Percentiles rank a stretch among this genome's conserved stretches.
Conservation (phyloP, 35 echinoderm and acorn worm species). For the Heliocidaris tuberculata region DNA sequence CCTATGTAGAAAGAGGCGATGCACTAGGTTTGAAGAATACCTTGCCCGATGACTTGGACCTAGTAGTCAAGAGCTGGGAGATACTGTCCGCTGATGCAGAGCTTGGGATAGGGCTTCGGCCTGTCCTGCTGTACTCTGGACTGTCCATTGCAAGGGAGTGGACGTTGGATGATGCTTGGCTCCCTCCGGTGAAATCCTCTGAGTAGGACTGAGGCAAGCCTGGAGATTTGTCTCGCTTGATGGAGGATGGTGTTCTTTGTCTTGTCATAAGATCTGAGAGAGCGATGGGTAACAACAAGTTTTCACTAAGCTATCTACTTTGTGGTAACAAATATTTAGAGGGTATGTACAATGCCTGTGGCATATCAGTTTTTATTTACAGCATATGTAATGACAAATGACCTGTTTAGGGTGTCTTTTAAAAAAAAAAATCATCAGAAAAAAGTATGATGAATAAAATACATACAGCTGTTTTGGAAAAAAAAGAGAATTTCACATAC, state of each 20-base stretch:
- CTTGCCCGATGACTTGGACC: not conserved
- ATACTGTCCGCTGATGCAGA: not conserved
- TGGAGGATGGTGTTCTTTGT: not conserved
- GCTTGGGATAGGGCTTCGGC: not conserved
- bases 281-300: not conserved
- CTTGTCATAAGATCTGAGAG: not conserved
- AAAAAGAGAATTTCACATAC: too few relatives aligned
- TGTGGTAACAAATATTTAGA: not conserved
- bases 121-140: not conserved
- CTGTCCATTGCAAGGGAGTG: not conserved
- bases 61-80: not conserved
- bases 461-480: too few relatives aligned
- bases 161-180: not conserved
- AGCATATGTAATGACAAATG: too few relatives aligned
- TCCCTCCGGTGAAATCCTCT: constrained; percentile 18
- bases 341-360: not conserved
- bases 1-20: too few relatives aligned
- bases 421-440: too few relatives aligned
- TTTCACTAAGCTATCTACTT: not conserved
- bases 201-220: not conserved
- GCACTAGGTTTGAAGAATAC: not conserved
- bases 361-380: too few relatives aligned
- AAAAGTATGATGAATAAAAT: too few relatives aligned
- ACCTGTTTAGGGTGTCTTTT: too few relatives aligned
- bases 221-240: not conserved